Evolutionary conservation across 2,888 invertebrate genomes (phyloP), one percentile per base, ranked within the genome.

Genomic region (Hirtodrosophila cameraria): DNA sequence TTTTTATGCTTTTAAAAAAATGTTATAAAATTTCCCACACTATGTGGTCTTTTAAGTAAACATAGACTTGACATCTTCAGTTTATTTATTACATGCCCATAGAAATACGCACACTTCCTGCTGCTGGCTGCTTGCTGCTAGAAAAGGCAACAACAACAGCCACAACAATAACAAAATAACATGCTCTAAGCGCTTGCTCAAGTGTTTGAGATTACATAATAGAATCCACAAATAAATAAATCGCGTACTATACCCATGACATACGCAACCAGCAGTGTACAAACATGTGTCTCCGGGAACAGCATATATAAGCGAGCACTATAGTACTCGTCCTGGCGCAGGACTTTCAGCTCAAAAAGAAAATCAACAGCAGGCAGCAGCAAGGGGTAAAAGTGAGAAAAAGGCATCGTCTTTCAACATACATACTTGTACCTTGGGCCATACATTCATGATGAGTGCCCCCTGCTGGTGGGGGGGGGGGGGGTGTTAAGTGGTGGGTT

Each of bases 211-310:
- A 82, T 79, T 79, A 72, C 69, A 66, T 74, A 86, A 83, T 75
- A 62, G 68, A 72, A 65, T 61, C 66, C 72, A 58, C 71, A 86
- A 77, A 84, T 84, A 87, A 84, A 82, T 86, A 75, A 58, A 82
- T 58, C 66, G 64, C 82, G 59, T 49, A 41, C 46, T 46, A 27
- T 30, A 53, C 46, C 39, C 59, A 57, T 52, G 65, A 65, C 75
- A 72, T 30, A 48, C 39, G 35, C 50, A 61, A 53, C 35, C 33
- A 33, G 15, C 42, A 48, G 15, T 50, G 35, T 48, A 65, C 61
- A 63, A 73, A 67, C 68, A 74, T 68, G 55, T 74, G 62, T 63
- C 76, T 73, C 61, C 60, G 60, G 33, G 49, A 28, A 33, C 36
- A 63, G 30, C 38, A 41, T 15, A 45, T 35, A 46, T 27, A 41